A percentile compares a stretch with the other conserved stretches of the same genome.
These are phyloP conservation scores for Dromococcyx pavoninus DNA, from an alignment of 2,797 vertebrate species.

Conservation along the genomic window DNA sequence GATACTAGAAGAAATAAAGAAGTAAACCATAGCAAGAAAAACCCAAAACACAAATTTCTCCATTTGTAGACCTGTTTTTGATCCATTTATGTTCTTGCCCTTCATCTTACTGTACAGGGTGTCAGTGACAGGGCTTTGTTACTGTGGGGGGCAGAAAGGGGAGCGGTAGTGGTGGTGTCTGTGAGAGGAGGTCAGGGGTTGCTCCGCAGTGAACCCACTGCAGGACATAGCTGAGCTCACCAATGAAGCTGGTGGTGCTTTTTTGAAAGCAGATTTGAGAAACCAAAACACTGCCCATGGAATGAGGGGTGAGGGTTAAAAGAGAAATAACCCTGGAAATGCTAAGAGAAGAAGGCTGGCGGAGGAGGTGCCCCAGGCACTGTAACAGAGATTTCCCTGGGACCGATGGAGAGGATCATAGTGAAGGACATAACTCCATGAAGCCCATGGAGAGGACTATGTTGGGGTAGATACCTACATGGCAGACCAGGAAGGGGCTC, in stretches of 20 bases:
- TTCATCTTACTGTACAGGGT: neutral
- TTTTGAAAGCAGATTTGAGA: neutral
- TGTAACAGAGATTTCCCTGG: neutral
- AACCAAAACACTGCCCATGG: neutral
- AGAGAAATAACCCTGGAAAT: neutral
- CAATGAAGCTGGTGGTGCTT: neutral
- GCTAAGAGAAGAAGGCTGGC: neutral
- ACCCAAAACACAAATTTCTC: neutral
- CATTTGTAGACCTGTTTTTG: neutral
- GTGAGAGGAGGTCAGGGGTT: neutral
- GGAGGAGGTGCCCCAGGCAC: neutral
- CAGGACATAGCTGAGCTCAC: neutral
- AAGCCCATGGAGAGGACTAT: neutral
- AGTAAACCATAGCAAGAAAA: neutral
- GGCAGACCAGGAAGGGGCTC: accelerated
- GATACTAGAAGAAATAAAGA: neutral
- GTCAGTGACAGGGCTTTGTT: neutral
- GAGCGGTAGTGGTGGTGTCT: neutral
- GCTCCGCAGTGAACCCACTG: neutral
- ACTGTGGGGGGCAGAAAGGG: neutral
- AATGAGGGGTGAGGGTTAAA: neutral
- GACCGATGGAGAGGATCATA: neutral
- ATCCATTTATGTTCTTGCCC: neutral
- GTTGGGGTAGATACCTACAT: neutral
- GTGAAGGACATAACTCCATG: neutral